phyloP scores from a whole-genome alignment of 2,888 invertebrate genomes.

The Altica lythri region DNA sequence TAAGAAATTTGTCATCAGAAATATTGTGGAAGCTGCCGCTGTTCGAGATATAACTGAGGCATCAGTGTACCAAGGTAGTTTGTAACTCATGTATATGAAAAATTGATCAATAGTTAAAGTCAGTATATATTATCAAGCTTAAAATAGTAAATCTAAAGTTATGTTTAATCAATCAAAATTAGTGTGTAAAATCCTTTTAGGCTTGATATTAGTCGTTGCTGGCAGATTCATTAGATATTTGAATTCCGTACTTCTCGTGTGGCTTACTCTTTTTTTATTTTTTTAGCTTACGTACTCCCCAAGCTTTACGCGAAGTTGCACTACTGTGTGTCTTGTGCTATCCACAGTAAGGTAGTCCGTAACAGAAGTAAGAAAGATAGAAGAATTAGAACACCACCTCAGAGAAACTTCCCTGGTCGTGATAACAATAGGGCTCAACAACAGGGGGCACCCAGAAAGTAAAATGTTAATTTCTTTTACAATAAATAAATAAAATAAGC shows the following conservation, averaged over 20 bases:
- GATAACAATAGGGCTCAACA: slow-evolving; percentile 64
- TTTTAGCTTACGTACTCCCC: slow-evolving; percentile 90
- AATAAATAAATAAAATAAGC: too few relatives aligned
- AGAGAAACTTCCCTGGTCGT: slow-evolving; percentile 82
- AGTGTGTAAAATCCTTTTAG: too few relatives aligned
- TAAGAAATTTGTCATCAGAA: slow-evolving; percentile 98
- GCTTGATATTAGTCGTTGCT: too few relatives aligned
- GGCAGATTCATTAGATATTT: background rate
- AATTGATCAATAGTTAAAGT: too few relatives aligned
- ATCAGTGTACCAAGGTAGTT: slow-evolving; percentile 83
- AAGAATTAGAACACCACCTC: slow-evolving; percentile 95
- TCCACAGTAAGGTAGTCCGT: slow-evolving; percentile 99
- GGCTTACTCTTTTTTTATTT: slow-evolving; percentile 32
- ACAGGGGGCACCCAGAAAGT: slow-evolving; percentile 65
- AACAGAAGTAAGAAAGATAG: slow-evolving; percentile 97
- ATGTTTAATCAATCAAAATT: background rate
- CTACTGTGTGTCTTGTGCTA: slow-evolving; percentile 99
- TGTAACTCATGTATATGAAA: too few relatives aligned
- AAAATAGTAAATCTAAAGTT: too few relatives aligned
- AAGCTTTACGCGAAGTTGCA: slow-evolving; percentile 99
- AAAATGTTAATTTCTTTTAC: slow-evolving; percentile 41
- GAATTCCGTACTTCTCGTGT: slow-evolving; percentile 1
- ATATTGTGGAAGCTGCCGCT: slow-evolving; percentile 99
- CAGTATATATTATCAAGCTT: too few relatives aligned
- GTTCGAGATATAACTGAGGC: slow-evolving; percentile 98